Conservation (phyloP, 2,888 invertebrate genomes). For the Morpho deidamia region DNA sequence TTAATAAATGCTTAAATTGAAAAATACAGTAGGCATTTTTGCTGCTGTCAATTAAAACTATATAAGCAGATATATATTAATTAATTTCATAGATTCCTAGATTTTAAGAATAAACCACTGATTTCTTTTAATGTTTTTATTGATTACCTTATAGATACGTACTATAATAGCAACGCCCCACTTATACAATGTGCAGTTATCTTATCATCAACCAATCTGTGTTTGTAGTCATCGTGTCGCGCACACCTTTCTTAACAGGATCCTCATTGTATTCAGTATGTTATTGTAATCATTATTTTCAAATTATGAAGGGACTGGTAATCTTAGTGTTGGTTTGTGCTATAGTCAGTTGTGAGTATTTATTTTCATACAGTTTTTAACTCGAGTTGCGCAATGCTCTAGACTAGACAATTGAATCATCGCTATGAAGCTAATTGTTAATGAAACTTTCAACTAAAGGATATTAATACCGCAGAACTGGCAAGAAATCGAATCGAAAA, state of each 20-base stretch:
- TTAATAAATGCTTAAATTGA: no score
- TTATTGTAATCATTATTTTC: constrained; percentile 26
- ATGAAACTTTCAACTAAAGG: no score
- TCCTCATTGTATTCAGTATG: constrained; percentile 24
- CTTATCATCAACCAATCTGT: constrained; percentile 46
- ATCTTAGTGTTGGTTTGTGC: constrained; percentile 26
- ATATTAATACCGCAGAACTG: no score
- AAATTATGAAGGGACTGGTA: constrained; percentile 37
- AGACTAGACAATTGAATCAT: no score
- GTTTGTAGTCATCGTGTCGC: constrained; percentile 2
- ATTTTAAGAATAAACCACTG: not conserved
- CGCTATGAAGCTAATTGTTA: no score
- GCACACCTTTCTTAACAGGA: constrained; percentile 10
- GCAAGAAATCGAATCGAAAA: no score
- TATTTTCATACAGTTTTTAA: not conserved
- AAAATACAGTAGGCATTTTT: no score
- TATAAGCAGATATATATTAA: no score
- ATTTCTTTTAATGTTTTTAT: constrained; percentile 5
- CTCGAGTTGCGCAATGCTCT: no score
- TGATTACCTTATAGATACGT: not conserved
- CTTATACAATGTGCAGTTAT: constrained; percentile 48
- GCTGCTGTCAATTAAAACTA: no score
- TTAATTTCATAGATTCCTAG: no score
- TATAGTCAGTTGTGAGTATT: constrained; percentile 45
- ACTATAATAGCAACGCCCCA: constrained; percentile 25